phyloP scores from a whole-genome alignment of 2,797 vertebrate species.

The Austrolebias charrua region DNA sequence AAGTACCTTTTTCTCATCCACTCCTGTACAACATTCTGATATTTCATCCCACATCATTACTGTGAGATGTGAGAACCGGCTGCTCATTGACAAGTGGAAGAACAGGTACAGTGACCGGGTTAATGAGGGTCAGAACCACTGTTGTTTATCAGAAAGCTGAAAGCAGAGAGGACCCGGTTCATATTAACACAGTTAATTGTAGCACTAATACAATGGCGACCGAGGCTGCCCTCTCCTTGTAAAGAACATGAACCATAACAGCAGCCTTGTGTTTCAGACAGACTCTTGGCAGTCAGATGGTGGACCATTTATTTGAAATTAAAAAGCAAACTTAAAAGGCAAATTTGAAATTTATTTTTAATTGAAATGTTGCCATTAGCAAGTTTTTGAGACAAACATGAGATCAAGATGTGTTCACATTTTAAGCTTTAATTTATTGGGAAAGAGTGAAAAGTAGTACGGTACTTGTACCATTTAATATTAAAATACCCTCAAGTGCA shows the following conservation, averaged over 20 bases:
- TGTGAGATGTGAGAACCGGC: slow-evolving; percentile 19
- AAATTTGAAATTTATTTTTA: too few relatives aligned
- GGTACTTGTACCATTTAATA: too few relatives aligned
- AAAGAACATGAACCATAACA: slow-evolving; percentile 46
- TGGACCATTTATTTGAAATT: not conserved
- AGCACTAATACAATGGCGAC: slow-evolving; percentile 44
- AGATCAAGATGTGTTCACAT: slow-evolving; percentile 1
- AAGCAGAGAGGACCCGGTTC: slow-evolving; percentile 28
- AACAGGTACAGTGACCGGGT: slow-evolving; percentile 54
- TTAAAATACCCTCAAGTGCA: too few relatives aligned
- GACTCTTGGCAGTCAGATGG: not conserved
- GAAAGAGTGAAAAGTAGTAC: too few relatives aligned
- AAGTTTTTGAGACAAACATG: not conserved
- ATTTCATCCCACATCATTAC: slow-evolving; percentile 36
- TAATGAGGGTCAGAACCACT: slow-evolving; percentile 64
- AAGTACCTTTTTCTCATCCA: not conserved
- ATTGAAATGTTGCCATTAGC: not conserved
- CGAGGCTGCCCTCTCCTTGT: slow-evolving; percentile 45
- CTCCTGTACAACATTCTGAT: slow-evolving; percentile 8
- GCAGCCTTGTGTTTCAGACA: slow-evolving; percentile 15
- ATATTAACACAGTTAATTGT: slow-evolving; percentile 59
- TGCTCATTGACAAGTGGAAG: slow-evolving; percentile 50
- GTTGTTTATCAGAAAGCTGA: slow-evolving; percentile 38
- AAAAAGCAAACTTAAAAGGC: not conserved
- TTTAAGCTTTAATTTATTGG: too few relatives aligned